phyloP scores from a whole-genome alignment of 2,113 vertebrate genomes.

The Protobothrops flavoviridis region DNA sequence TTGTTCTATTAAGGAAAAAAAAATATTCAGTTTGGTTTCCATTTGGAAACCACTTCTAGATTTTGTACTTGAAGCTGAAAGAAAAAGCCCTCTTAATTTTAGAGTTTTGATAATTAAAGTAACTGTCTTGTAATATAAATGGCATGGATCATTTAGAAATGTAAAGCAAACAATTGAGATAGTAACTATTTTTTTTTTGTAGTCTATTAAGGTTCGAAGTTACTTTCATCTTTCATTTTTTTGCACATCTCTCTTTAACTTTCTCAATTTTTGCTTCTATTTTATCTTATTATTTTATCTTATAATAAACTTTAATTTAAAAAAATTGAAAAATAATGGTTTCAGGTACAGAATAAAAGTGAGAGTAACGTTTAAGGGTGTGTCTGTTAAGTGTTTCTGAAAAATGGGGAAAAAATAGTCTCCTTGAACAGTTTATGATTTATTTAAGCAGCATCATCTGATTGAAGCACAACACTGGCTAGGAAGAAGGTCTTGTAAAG shows the following conservation, averaged over 20 bases:
- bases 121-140: background rate
- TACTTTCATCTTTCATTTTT: background rate
- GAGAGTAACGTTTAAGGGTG: constrained; percentile 5
- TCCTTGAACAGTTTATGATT: background rate
- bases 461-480: constrained; percentile 2
- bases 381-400: background rate
- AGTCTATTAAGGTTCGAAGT: background rate
- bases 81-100: background rate
- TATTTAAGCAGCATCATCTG: background rate
- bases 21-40: background rate
- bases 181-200: background rate
- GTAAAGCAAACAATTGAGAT: background rate
- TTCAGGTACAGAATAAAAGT: background rate
- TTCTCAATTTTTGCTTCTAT: background rate
- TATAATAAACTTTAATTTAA: background rate
- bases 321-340: background rate
- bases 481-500: constrained; percentile 7
- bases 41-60: background rate
- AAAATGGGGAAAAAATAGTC: background rate
- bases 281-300: background rate
- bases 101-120: background rate
- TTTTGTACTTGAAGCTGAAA: background rate
- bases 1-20: background rate
- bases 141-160: background rate
- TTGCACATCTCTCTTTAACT: background rate